A percentile compares a stretch with the other conserved stretches of the same genome.
Conservation (phyloP, 2,888 invertebrate genomes). For the Theretra japonica region DNA sequence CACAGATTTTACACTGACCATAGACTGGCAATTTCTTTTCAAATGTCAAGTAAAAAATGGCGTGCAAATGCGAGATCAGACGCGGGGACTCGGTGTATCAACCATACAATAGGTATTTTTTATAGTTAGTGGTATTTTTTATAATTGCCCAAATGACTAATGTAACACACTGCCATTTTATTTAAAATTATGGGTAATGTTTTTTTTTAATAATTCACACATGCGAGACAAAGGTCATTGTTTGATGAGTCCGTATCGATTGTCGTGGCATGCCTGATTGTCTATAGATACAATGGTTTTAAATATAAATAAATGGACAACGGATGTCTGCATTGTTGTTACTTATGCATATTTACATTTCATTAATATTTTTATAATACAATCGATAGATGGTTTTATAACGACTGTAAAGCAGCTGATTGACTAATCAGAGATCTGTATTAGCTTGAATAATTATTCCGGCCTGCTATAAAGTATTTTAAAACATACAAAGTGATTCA, state of each 20-base stretch:
- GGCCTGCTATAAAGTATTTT: too few relatives aligned
- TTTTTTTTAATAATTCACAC: conserved; percentile 7
- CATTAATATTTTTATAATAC: conserved; percentile 2
- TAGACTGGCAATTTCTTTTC: too few relatives aligned
- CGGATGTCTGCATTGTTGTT: neutral
- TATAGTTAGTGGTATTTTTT: too few relatives aligned
- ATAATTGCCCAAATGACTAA: neutral
- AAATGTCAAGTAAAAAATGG: too few relatives aligned
- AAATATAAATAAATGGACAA: conserved; percentile 13
- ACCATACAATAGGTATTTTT: too few relatives aligned
- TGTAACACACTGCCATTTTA: neutral
- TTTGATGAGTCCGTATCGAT: conserved; percentile 21
- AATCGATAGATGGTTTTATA: neutral
- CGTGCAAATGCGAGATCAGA: too few relatives aligned
- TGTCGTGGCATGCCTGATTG: conserved; percentile 9
- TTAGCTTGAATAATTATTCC: too few relatives aligned
- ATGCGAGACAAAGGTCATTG: conserved; percentile 11
- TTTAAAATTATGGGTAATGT: neutral
- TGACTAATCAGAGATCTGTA: too few relatives aligned
- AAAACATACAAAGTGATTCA: neutral
- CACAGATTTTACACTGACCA: neutral
- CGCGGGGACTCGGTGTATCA: too few relatives aligned
- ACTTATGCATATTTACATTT: neutral
- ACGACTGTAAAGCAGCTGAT: too few relatives aligned
- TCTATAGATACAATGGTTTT: conserved; percentile 21